A percentile compares a stretch with the other conserved stretches of the same genome.
Conservation (phyloP, 2,888 invertebrate species). For the Microplitis manilae region DNA sequence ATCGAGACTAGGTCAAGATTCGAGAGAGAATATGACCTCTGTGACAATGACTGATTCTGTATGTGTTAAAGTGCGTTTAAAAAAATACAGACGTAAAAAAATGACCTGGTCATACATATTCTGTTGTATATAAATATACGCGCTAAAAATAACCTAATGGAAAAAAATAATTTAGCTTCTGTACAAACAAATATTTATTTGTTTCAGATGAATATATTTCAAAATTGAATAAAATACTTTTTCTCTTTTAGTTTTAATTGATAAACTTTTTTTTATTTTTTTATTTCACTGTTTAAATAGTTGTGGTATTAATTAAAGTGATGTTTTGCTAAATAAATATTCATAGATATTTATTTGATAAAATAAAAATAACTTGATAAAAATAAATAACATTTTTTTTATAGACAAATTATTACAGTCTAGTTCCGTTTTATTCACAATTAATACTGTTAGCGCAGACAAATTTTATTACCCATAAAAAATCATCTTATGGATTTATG, state of each 20-base stretch:
- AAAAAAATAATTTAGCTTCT: background rate
- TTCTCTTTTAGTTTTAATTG: background rate
- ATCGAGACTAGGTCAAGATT: conserved; percentile 48
- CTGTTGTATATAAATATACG: background rate
- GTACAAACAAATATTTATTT: too few relatives aligned
- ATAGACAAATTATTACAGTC: background rate
- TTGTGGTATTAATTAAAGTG: background rate
- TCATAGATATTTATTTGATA: background rate
- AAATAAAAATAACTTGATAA: background rate
- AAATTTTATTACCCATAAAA: background rate
- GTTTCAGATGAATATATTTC: too few relatives aligned
- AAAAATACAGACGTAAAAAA: background rate
- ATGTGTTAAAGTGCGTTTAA: background rate
- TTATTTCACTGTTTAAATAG: background rate
- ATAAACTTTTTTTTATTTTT: background rate
- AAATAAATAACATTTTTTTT: background rate
- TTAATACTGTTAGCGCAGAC: background rate
- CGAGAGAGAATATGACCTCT: background rate
- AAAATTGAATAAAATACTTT: background rate
- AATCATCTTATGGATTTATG: background rate
- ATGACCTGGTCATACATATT: background rate
- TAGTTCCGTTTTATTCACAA: background rate
- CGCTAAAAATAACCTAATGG: background rate
- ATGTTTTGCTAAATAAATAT: background rate
- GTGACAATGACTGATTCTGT: background rate